These are phyloP conservation scores for Neofelis nebulosa DNA, from an alignment of 2,113 vertebrate genomes.

Conservation along the genomic window DNA sequence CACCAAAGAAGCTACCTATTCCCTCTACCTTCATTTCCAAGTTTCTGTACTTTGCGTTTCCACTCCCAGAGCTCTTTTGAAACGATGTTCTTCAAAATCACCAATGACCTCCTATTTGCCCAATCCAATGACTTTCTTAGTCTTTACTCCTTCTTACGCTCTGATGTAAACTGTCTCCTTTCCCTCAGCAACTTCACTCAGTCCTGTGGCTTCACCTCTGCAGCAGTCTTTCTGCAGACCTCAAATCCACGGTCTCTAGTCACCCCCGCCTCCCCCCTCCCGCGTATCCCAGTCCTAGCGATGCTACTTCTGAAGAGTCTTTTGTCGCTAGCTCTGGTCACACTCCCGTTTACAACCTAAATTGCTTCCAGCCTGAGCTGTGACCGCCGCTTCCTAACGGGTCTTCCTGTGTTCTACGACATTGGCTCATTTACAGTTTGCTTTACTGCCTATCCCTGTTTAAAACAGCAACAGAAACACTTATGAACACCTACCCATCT, in stretches of 20 bases:
- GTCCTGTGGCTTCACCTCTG: not conserved
- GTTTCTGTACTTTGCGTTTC: not conserved
- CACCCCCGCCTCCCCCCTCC: too few relatives aligned
- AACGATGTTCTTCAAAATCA: not conserved
- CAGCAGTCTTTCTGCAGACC: not conserved
- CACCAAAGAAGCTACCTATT: not conserved
- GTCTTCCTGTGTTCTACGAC: not conserved
- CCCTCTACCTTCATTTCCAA: not conserved
- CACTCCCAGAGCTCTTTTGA: not conserved
- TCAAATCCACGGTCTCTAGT: too few relatives aligned
- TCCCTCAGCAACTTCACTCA: not conserved
- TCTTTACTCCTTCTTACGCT: not conserved
- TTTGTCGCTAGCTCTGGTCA: not conserved
- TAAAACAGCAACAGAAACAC: not conserved
- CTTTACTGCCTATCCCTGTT: not conserved
- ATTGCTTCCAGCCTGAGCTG: not conserved
- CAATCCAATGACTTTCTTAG: not conserved
- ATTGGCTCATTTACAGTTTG: rapidly evolving
- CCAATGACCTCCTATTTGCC: not conserved
- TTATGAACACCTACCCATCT: not conserved
- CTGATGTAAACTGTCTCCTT: not conserved
- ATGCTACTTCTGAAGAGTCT: not conserved
- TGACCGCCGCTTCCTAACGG: not conserved
- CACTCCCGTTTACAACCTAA: not conserved
- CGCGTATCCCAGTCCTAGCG: rapidly evolving